Conservation (phyloP, 2,113 vertebrate species). For the Prunella fulvescens region DNA sequence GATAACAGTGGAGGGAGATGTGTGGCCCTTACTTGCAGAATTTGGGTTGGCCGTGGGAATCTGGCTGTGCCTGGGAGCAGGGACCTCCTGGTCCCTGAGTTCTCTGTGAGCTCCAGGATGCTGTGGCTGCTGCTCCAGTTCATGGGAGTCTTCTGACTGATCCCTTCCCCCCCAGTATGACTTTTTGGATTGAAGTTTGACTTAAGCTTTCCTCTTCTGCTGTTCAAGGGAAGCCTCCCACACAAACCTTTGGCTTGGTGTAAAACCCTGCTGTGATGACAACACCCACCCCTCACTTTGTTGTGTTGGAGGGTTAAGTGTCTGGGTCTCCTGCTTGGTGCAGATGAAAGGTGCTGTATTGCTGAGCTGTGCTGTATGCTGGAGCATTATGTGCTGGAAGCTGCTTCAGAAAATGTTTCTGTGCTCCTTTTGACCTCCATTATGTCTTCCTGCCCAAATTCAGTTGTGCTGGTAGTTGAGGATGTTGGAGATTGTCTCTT, state of each 20-base stretch:
- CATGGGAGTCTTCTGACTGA: neutral
- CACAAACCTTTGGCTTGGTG: neutral
- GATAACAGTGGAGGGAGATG: neutral
- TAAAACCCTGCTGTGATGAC: neutral
- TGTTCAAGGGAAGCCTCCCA: neutral
- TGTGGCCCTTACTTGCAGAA: neutral
- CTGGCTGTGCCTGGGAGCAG: neutral
- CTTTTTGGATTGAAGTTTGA: neutral
- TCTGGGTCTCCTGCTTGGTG: neutral
- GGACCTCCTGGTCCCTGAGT: neutral
- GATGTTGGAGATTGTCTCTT: neutral
- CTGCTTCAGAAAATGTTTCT: neutral
- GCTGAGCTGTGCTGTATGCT: neutral
- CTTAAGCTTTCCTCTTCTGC: neutral
- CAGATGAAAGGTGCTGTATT: neutral
- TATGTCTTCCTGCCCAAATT: neutral
- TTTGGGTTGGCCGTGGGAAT: conserved; percentile 21
- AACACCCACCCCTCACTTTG: neutral
- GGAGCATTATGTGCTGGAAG: neutral
- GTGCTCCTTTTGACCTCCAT: neutral
- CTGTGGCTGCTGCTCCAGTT: neutral
- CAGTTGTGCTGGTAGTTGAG: neutral
- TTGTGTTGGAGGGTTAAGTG: conserved; percentile 5
- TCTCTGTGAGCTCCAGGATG: neutral
- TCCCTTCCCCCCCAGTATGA: neutral